Evolutionary conservation across 2,888 invertebrate species (phyloP).

Genomic region (Aleiodes alternator): DNA sequence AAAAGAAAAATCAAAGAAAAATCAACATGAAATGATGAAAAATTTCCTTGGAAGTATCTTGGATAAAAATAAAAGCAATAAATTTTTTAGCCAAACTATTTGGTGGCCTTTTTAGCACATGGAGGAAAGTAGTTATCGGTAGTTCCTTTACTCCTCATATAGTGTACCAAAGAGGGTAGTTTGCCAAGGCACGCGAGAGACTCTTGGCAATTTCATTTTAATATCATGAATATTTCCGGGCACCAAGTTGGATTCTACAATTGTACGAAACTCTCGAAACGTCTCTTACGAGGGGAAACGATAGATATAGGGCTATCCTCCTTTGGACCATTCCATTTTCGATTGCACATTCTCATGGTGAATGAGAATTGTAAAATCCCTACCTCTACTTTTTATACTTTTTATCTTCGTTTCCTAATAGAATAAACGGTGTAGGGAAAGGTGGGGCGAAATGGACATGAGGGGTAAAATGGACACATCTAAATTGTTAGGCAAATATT

Average conservation of each 20-base stretch:
- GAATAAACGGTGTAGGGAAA: background rate
- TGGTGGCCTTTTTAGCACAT: background rate
- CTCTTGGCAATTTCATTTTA: constrained; percentile 69
- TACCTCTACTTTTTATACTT: background rate
- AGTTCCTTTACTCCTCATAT: background rate
- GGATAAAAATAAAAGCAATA: too few relatives aligned
- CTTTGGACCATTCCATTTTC: constrained; percentile 61
- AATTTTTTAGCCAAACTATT: too few relatives aligned
- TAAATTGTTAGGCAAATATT: too few relatives aligned
- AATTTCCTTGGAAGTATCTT: too few relatives aligned
- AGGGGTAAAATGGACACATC: too few relatives aligned
- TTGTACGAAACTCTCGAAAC: constrained; percentile 58
- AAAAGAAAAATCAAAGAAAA: too few relatives aligned
- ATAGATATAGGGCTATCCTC: constrained; percentile 53
- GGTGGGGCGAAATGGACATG: too few relatives aligned
- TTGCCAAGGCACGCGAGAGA: constrained; percentile 52
- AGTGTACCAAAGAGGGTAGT: constrained; percentile 40
- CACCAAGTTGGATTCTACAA: constrained; percentile 60
- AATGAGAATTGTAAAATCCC: constrained; percentile 28
- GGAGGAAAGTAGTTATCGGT: constrained; percentile 25
- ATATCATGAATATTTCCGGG: constrained; percentile 72
- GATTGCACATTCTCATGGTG: constrained; percentile 58
- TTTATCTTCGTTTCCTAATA: background rate
- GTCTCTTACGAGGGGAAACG: constrained; percentile 52
- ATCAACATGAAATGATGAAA: too few relatives aligned